Base-by-base conservation (phyloP, 2,888 invertebrate species). In the Dicyrtoma fusca region DNA sequence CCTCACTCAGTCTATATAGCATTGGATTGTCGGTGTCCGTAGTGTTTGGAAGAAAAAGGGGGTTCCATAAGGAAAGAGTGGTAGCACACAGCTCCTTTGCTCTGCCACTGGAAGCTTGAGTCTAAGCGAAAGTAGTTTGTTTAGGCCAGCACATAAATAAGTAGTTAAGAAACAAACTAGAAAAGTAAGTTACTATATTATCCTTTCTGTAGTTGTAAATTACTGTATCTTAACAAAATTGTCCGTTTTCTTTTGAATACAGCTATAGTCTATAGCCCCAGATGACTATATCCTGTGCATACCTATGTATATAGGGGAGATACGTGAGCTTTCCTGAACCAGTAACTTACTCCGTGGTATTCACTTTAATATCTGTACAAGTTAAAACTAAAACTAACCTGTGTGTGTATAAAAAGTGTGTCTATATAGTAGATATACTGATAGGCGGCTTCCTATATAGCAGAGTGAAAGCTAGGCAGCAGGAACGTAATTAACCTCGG, bases 401-500 rank as follows among this genome's bases (percentile, higher is more conserved):
- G 34, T 34, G 8, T 34, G 34, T 8, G 3, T 34, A 34, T 34
- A 34, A 34, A 8, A 34, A 34, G 4, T 5, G 34, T 34, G n/a
- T n/a, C n/a, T n/a, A n/a, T n/a, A n/a, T n/a, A n/a, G n/a, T n/a
- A n/a, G n/a, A n/a, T n/a, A n/a, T n/a, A n/a, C n/a, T n/a, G n/a
- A 34, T 34, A 34, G 34, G 34, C 34, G 34, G 4, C 34, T 8
- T 34, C 34, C 13, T 25, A 19, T 19, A 64, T 47, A 64, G 17
- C 23, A 11, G 11, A 68, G 66, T 68, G 66, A 68, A 68, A 68
- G 66, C 55, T 44, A 53, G 66, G 55, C 66, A 68, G 55, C 44
- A n/a, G n/a, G n/a, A 17, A 71, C 68, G 74, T 74, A 74, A 74
- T 74, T 74, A 74, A 74, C 74, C 74, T 74, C 74, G 61, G 71